phyloP scores from a whole-genome alignment of 1,140 invertebrate species.

The Drosophila navojoa region DNA sequence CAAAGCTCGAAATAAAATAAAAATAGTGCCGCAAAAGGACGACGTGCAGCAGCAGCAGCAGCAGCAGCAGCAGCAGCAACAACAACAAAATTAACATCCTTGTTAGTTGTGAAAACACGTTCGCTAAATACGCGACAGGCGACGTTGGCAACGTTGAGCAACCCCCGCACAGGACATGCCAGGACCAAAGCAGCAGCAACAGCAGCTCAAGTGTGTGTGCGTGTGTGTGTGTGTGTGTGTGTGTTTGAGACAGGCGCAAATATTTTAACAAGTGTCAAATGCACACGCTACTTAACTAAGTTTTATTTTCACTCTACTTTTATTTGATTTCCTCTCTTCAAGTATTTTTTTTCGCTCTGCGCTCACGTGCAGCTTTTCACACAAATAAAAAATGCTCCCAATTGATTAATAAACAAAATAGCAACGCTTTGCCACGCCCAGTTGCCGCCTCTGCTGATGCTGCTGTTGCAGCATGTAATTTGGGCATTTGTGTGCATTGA shows the following conservation, averaged over 20 bases:
- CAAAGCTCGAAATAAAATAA: conserved; percentile 71
- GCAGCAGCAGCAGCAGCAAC: conserved; percentile 46
- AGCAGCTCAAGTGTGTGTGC: conserved; percentile 41
- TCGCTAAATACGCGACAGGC: conserved; percentile 76
- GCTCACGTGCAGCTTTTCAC: conserved; percentile 41
- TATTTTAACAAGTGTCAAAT: conserved; percentile 83
- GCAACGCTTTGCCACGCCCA: conserved; percentile 34
- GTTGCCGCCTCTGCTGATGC: background rate
- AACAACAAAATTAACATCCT: conserved; percentile 78
- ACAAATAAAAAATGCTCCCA: conserved; percentile 20
- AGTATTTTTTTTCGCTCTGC: conserved; percentile 22
- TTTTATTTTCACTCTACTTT: conserved; percentile 17
- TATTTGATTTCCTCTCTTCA: conserved; percentile 2
- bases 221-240: conserved; percentile 34
- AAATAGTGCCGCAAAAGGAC: conserved; percentile 47
- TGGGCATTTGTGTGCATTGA: conserved; percentile 83
- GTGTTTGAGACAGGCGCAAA: conserved; percentile 74
- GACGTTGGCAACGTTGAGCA: conserved; percentile 31
- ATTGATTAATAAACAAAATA: conserved; percentile 81
- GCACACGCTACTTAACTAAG: conserved; percentile 81
- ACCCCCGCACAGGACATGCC: conserved; percentile 30
- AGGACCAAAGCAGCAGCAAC: background rate
- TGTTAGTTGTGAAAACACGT: conserved; percentile 82
- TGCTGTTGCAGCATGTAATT: conserved; percentile 61
- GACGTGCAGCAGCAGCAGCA: conserved; percentile 35